phyloP scores from a whole-genome alignment of 2,797 vertebrate genomes.

The Dromococcyx pavoninus region DNA sequence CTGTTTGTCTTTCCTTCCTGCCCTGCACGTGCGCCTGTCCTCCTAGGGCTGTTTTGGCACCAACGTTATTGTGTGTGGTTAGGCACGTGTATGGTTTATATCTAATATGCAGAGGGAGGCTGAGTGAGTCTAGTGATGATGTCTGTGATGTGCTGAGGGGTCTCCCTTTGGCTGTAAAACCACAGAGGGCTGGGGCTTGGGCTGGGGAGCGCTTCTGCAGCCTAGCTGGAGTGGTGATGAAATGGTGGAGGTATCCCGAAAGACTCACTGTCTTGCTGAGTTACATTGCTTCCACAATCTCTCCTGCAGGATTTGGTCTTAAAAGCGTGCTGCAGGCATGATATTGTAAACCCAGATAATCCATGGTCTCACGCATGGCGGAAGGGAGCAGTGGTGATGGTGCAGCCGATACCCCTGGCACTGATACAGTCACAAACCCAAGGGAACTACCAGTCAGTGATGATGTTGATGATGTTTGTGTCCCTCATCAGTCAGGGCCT shows the following conservation, averaged over 20 bases:
- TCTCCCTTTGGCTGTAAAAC: neutral
- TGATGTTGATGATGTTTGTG: neutral
- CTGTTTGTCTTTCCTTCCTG: conserved; percentile 44
- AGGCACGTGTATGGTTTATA: neutral
- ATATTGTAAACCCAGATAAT: neutral
- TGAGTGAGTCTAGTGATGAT: neutral
- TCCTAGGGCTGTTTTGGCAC: neutral
- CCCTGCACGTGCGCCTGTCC: neutral
- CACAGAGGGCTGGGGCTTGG: neutral
- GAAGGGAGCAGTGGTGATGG: neutral
- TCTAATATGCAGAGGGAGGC: neutral
- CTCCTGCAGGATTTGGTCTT: neutral
- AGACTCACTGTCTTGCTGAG: neutral
- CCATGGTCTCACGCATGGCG: rapidly evolving
- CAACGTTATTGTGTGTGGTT: neutral
- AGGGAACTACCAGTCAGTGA: rapidly evolving
- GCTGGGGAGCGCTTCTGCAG: neutral
- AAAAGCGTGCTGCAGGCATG: neutral
- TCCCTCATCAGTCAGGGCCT: neutral
- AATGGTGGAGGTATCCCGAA: neutral
- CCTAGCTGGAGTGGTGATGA: neutral
- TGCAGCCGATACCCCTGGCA: neutral
- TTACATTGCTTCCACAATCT: neutral
- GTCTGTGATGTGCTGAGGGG: neutral
- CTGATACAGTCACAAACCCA: neutral